Evolutionary conservation across 2,113 vertebrate genomes (phyloP).

Genomic region (Platichthys flesus): DNA sequence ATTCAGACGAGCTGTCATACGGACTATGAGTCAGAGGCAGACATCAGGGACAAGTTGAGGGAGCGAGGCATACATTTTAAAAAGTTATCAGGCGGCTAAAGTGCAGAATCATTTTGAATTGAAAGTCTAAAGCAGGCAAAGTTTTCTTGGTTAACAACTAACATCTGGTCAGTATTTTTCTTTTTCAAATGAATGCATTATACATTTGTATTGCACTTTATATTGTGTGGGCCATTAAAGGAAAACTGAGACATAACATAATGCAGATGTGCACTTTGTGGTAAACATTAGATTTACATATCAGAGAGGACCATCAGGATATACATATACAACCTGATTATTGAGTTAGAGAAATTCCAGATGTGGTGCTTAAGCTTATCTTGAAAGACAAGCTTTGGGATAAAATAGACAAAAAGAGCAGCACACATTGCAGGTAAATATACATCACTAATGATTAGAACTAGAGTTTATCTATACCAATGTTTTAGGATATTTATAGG

Average conservation of each 20-base stretch:
- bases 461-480: not conserved
- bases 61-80: slow-evolving; percentile 23
- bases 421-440: not conserved
- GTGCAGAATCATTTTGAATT: slow-evolving; percentile 28
- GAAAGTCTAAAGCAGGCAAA: not conserved
- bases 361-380: not conserved
- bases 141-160: not conserved
- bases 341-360: not conserved
- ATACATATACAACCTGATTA: not conserved
- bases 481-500: slow-evolving; percentile 8
- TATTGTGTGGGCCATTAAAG: not conserved
- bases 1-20: not conserved
- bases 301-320: not conserved
- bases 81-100: slow-evolving; percentile 19
- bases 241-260: not conserved
- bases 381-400: not conserved
- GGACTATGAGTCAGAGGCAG: not conserved
- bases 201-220: not conserved
- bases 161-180: not conserved
- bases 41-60: slow-evolving; percentile 4
- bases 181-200: not conserved
- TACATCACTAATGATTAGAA: not conserved
- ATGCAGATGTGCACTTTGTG: not conserved
- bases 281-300: not conserved
- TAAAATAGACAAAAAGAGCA: not conserved